A percentile compares a stretch with the other conserved stretches of the same genome.
Conservation (phyloP, 2,888 invertebrate species). For the Diloba caeruleocephala region DNA sequence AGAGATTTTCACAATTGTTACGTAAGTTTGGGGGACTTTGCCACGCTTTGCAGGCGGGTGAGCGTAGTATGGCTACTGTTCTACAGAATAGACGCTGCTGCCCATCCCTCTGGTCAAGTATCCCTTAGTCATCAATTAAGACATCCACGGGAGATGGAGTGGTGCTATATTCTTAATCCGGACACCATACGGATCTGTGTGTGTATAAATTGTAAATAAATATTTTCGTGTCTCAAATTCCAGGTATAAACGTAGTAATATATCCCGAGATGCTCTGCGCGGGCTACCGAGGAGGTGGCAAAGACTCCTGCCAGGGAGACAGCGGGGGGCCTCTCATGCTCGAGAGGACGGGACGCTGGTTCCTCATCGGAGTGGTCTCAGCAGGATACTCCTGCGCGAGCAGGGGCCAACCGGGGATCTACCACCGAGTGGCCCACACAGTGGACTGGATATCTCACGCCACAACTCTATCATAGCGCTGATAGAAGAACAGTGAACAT, state of each 20-base stretch:
- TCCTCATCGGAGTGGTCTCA: slow-evolving; percentile 96
- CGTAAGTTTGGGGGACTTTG: no score
- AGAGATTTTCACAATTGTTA: no score
- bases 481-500: slow-evolving; percentile 23
- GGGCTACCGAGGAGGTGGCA: slow-evolving; percentile 96
- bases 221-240: slow-evolving; percentile 32
- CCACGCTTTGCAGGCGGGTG: no score
- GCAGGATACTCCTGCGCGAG: slow-evolving; percentile 98
- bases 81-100: no score
- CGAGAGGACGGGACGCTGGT: slow-evolving; percentile 96
- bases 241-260: slow-evolving; percentile 96
- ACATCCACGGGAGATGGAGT: no score
- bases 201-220: not conserved
- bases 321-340: slow-evolving; percentile 97
- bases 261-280: slow-evolving; percentile 99
- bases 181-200: no score
- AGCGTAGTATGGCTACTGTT: no score
- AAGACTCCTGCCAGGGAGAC: slow-evolving; percentile 94
- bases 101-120: no score
- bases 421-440: slow-evolving; percentile 97
- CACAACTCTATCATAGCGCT: slow-evolving; percentile 79
- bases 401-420: slow-evolving; percentile 97
- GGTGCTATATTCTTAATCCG: no score
- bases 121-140: no score
- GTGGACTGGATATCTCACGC: slow-evolving; percentile 96